These are phyloP conservation scores for Brachyopa scutellaris DNA, from an alignment of 2,888 invertebrate genomes.

Conservation along the genomic window DNA sequence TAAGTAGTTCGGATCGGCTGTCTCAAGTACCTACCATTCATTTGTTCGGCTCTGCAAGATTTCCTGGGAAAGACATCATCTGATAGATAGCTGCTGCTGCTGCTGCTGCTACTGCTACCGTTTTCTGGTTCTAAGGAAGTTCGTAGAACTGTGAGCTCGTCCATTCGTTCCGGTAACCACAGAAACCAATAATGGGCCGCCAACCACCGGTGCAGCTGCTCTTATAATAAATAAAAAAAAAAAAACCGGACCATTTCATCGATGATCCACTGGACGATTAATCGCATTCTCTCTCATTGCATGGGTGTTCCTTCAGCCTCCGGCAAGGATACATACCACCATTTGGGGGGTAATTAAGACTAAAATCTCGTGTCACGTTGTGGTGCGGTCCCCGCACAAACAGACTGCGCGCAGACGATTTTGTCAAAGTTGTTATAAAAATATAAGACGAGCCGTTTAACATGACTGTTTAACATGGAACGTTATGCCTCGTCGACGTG, in stretches of 20 bases:
- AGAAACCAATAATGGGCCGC: constrained; percentile 59
- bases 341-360: constrained; percentile 75
- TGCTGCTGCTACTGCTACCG: constrained; percentile 47
- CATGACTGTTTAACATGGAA: constrained; percentile 70
- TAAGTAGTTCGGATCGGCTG: constrained; percentile 24
- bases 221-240: constrained; percentile 60
- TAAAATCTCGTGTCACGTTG: constrained; percentile 75
- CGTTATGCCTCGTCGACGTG: constrained; percentile 60
- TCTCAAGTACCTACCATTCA: constrained; percentile 57
- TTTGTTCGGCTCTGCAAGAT: constrained; percentile 68
- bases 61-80: constrained; percentile 73
- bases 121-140: constrained; percentile 70
- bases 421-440: constrained; percentile 70
- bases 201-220: not conserved
- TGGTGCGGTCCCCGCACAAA: constrained; percentile 12
- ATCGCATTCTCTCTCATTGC: constrained; percentile 63
- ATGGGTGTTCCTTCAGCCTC: constrained; percentile 62
- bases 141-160: constrained; percentile 63
- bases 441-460: constrained; percentile 71
- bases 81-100: constrained; percentile 61
- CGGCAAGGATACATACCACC: constrained; percentile 47
- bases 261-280: constrained; percentile 69
- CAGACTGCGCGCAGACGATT: constrained; percentile 12
- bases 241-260: constrained; percentile 64
- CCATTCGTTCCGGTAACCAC: constrained; percentile 34